These are phyloP conservation scores for Drosophila formosana DNA, from an alignment of 2,888 invertebrate genomes.

Conservation along the genomic window DNA sequence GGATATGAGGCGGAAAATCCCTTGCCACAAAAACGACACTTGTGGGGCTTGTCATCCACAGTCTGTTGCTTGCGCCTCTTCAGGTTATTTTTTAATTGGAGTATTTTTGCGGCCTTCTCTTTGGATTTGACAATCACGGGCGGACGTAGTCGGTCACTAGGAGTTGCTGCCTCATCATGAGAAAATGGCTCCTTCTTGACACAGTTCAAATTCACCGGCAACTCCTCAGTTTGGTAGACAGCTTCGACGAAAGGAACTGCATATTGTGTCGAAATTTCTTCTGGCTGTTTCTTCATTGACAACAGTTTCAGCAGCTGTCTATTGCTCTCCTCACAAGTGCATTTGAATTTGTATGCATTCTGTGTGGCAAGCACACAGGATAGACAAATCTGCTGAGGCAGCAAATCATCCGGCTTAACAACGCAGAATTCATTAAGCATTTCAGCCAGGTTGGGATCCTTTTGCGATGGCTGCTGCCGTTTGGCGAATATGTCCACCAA, in stretches of 20 bases:
- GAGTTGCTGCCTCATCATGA: not conserved
- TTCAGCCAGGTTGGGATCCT: slow-evolving; percentile 56
- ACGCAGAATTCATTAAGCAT: slow-evolving; percentile 71
- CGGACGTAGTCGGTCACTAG: not conserved
- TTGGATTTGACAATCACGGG: not conserved
- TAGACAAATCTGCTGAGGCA: slow-evolving; percentile 80
- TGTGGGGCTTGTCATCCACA: slow-evolving; percentile 86
- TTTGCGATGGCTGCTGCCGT: slow-evolving; percentile 33
- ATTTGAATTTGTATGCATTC: slow-evolving; percentile 78
- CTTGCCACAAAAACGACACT: slow-evolving; percentile 87
- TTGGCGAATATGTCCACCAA: slow-evolving; percentile 66
- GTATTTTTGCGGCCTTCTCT: not conserved
- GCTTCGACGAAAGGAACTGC: slow-evolving; percentile 33
- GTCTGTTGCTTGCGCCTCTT: slow-evolving; percentile 86
- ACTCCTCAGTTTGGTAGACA: slow-evolving; percentile 20
- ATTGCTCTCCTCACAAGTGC: slow-evolving; percentile 75
- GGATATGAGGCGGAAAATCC: slow-evolving; percentile 86
- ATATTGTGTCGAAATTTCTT: slow-evolving; percentile 5
- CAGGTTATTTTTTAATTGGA: slow-evolving; percentile 85
- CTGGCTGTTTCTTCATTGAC: slow-evolving; percentile 78
- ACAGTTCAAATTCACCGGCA: slow-evolving; percentile 16
- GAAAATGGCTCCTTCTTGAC: slow-evolving; percentile 28
- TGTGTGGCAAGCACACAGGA: slow-evolving; percentile 72
- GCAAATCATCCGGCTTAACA: slow-evolving; percentile 46
- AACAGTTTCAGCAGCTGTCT: slow-evolving; percentile 47